Conservation (phyloP, 2,113 vertebrate species). For the Sebastes schlegelii region DNA sequence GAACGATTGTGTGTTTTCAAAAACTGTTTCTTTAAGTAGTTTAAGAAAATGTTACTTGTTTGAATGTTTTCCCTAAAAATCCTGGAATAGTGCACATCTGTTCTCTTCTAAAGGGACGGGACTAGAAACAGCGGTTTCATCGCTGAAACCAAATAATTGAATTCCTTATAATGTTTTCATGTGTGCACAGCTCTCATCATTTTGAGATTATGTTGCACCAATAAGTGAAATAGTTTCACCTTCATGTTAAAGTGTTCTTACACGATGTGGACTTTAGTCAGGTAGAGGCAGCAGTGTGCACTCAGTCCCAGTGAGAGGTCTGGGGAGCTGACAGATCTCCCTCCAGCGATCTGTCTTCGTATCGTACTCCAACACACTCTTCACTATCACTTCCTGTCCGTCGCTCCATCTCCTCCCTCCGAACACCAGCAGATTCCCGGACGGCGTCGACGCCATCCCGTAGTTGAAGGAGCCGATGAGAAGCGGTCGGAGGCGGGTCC, state of each 20-base stretch:
- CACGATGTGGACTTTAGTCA: constrained; percentile 59
- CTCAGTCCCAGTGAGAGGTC: constrained; percentile 89
- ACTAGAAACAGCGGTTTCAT: not conserved
- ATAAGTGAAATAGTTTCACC: not conserved
- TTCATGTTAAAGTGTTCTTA: not conserved
- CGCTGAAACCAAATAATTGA: not conserved
- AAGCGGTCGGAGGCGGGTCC: constrained; percentile 90
- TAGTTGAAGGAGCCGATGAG: constrained; percentile 91
- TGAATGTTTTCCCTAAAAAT: not conserved
- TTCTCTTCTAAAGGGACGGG: not conserved
- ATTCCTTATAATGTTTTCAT: too few species aligned
- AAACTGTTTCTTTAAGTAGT: not conserved
- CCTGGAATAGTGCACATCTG: not conserved
- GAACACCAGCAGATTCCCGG: constrained; percentile 88
- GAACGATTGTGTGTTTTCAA: not conserved
- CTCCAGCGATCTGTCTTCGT: constrained; percentile 91
- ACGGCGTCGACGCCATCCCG: constrained; percentile 85
- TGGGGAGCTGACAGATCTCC: constrained; percentile 89
- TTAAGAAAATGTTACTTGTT: not conserved
- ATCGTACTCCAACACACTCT: constrained; percentile 91
- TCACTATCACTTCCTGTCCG: constrained; percentile 88
- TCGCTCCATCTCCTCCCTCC: constrained; percentile 94
- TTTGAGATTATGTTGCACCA: not conserved
- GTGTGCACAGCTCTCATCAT: not conserved
- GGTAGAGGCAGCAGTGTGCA: constrained; percentile 89